phyloP scores from a whole-genome alignment of 1,140 invertebrate genomes.

The Drosophila setifemur region DNA sequence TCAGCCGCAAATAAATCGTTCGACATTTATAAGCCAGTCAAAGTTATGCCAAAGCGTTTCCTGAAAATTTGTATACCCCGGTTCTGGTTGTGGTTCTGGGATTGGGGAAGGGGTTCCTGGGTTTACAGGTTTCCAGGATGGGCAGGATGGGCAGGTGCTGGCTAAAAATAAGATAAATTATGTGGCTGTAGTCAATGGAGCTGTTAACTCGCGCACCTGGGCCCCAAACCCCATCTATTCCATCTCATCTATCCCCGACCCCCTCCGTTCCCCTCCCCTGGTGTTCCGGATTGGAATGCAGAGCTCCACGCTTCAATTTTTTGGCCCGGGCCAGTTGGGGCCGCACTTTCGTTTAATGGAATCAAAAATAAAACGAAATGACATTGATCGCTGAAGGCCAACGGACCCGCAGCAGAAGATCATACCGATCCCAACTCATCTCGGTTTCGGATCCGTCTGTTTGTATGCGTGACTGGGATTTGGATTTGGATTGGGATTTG shows the following conservation, averaged over 20 bases:
- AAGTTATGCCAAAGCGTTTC: conserved; percentile 73
- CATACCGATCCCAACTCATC: conserved; percentile 9
- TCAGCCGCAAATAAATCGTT: conserved; percentile 77
- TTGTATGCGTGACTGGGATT: conserved; percentile 46
- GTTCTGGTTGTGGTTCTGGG: background rate
- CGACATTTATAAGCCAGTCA: conserved; percentile 79
- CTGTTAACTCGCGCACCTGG: conserved; percentile 75
- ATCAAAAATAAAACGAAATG: conserved; percentile 78
- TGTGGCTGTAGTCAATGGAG: conserved; percentile 78
- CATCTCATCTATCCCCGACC: no score
- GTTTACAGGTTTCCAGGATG: no score
- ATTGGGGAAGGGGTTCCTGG: no score
- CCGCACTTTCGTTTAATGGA: conserved; percentile 70
- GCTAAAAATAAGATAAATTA: conserved; percentile 80
- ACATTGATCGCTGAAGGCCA: conserved; percentile 78
- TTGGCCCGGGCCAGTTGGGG: conserved; percentile 39
- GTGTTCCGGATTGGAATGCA: no score
- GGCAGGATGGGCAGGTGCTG: background rate
- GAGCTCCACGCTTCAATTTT: background rate
- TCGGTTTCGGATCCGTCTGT: background rate
- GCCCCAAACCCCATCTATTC: no score
- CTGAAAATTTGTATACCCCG: conserved; percentile 53
- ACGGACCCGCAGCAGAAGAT: conserved; percentile 35
- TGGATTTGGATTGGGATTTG: conserved; percentile 72
- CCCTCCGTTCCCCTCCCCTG: no score